phyloP scores from a whole-genome alignment of 2,888 invertebrate species.

The Galerucella calmariensis region DNA sequence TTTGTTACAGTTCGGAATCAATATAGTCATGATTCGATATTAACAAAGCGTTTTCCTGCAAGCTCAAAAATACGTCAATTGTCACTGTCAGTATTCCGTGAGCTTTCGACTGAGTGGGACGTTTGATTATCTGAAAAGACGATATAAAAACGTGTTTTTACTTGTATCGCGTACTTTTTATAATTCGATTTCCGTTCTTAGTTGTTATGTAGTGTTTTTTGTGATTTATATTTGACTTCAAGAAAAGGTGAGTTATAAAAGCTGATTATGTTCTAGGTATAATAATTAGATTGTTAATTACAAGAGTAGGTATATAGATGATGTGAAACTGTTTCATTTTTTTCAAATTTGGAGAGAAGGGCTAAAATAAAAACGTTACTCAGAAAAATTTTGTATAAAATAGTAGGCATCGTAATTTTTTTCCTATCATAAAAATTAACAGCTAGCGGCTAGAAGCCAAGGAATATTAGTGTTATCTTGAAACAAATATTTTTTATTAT shows the following conservation, averaged over 20 bases:
- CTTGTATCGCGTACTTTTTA: not conserved
- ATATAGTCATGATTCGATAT: not conserved
- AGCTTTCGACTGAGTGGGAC: not conserved
- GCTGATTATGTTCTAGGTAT: not conserved
- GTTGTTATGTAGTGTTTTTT: not conserved
- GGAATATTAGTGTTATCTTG: no score
- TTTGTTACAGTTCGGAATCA: not conserved
- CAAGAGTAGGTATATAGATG: no score
- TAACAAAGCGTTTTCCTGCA: not conserved
- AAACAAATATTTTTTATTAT: no score
- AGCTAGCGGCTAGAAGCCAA: no score
- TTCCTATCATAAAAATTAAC: no score
- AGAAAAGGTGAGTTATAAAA: not conserved
- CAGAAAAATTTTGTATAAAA: no score
- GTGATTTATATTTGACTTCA: not conserved
- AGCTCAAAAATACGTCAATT: slow-evolving; percentile 16
- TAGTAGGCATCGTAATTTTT: no score
- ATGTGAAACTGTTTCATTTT: no score
- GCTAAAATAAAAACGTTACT: no score
- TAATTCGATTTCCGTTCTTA: not conserved
- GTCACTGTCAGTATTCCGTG: slow-evolving; percentile 10
- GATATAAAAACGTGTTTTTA: not conserved
- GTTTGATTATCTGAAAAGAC: not conserved
- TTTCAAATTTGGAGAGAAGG: no score
- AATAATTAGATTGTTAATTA: no score